Base-by-base conservation (phyloP, 2,113 vertebrate genomes). In the Centropristis striata region DNA sequence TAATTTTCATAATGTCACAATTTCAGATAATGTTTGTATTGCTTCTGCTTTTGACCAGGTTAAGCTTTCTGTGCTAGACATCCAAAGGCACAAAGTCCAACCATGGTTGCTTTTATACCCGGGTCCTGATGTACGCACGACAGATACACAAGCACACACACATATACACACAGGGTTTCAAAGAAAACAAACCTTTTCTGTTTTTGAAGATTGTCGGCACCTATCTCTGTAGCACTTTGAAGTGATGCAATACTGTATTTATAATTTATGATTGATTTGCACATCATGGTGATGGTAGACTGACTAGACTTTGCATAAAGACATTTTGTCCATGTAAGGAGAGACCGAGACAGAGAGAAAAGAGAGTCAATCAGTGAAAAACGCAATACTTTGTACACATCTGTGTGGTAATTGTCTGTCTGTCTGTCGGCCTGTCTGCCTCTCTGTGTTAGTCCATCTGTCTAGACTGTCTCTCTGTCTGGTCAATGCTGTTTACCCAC, bases 321-420 rank as follows among this genome's bases (percentile, higher is more conserved):
- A 79, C 66, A 59, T 90, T 80, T 68, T 87, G 65, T 86, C 25
- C 46, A 61, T 20, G 44, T 57, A 47, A 70, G 67, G 72, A 87
- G 65, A 80, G 44, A 63, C 20, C 73, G 39, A 80, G 42, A 81
- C 75, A 65, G 47, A 28, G 57, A 70, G 46, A 73, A 80, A 70
- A 25, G 69, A 84, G 81, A 83, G 72, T 60, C 72, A 84, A 88
- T 88, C 81, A 87, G 73, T 91, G 69, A 92, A 85, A 90, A 94
- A 94, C 86, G 95, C 94, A 96, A 96, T 96, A 96, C 92, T 95
- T 95, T 94, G 84, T 95, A 94, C 83, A 86, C 81, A 39, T 75
- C 54, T 81, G 53, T 75, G 58, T 81, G 71, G 64, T 85, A 66
- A 41, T 55, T 78, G 85, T 88, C 75, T 53, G 42, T 78, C 74